Evolutionary conservation across 2,797 vertebrate species (phyloP), one percentile per base, ranked within the genome.

Genomic region (Falco biarmicus): DNA sequence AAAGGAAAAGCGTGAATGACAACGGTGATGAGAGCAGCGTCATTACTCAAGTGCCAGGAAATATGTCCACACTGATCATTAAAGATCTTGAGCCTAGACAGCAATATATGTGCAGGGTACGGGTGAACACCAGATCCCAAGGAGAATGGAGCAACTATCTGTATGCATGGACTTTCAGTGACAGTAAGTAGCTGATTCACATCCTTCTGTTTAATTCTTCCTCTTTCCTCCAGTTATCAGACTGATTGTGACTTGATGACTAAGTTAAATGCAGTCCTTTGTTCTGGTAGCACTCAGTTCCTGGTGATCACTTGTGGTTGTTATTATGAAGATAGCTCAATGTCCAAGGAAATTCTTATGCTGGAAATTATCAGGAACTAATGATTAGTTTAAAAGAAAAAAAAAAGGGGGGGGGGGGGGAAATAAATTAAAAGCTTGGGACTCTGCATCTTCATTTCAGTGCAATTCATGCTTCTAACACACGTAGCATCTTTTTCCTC

Each of bases 121-220:
- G 98, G 78, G 97, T 98, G 56, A 98, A 98, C 87, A 98, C 97
- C 91, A 98, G 97, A 57, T 97, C 98, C 28, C 97, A 97, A 60
- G 98, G 98, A 78, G 98, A 98, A 91, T 98, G 98, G 98, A 98
- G 98, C 91, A 97, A 98, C 83, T 97, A 97, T 26, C 95, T 98
- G 32, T 98, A 95, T 5, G 98, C 98, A 5, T 99, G 99, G 99
- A 99, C 99, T 48, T 98, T 98, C 69, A 99, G 99, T 18, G 97
- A 99, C 88, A 97, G 99, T 99, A 98, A 98, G 98, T 98, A 84
- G 53, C 48, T 69, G 26, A 51, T 53, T 87, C 84, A 82, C 66
- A 71, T 79, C 24, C 29, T 81, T 84, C 41, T 78, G 29, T 81
- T 88, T 89, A 74, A 73, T 48, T 69, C 32, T 73, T 69, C 53